Base-by-base conservation (phyloP, 2,888 invertebrate genomes). In the Salticus scenicus region DNA sequence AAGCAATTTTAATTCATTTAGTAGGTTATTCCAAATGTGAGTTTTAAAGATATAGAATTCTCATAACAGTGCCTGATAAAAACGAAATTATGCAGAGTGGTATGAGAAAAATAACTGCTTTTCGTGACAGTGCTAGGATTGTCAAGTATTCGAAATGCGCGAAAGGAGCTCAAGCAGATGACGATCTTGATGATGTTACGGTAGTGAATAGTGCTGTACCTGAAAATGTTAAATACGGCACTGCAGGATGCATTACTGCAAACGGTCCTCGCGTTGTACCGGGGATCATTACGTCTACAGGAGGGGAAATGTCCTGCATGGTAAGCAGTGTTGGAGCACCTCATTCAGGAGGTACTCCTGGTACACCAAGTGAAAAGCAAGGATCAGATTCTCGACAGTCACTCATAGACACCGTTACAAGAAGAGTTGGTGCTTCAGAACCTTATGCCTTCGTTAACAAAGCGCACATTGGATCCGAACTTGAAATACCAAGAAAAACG, bases 331-430 rank as follows among this genome's bases (percentile, higher is more conserved):
- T 64, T 2, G 47, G 81, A 5, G 42, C 80, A 4, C 37, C 42
- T 12, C 67, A 57, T 0, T 37, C 57, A 0, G 51, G 41, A 8
- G 87, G 88, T 83, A 42, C 78, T 5, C 37, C 88, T 70, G 74
- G 88, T 33, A 87, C 83, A 10, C 78, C 88, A 0, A 66, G 27
- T 24, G 90, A 90, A 51, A 89, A 90, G 76, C 90, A 90, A 67
- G 88, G 90, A 76, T 93, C 94, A 75, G 93, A 93, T 71, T 94
- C 94, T 66, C 92, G 93, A 89, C 93, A 94, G 91, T 94, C 94
- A 89, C 93, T 94, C 80, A 91, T 94, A 89, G 94, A 94, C 91
- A 92, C 96, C 91, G 95, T 95, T 92, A 95, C 95, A 91, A 95
- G 95, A 92, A 95, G 95, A 92, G 94, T 90, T 71, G 89, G 72